Evolutionary conservation across 2,888 invertebrate species (phyloP).

Genomic region (Neocrepidodera transversa): DNA sequence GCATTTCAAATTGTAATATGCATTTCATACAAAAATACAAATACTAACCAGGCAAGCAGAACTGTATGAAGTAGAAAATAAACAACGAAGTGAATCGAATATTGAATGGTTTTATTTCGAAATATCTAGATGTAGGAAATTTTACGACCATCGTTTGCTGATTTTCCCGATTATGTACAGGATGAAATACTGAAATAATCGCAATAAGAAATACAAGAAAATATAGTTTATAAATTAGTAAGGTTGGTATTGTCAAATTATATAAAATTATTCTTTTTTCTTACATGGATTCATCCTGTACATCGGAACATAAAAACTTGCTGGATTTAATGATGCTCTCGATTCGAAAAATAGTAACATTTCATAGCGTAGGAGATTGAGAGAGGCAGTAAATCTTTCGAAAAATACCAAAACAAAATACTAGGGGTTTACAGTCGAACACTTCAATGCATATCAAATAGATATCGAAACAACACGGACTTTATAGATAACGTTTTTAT

Average conservation of each 20-base stretch:
- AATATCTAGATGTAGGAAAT: constrained; percentile 11
- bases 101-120: constrained; percentile 6
- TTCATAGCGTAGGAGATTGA: constrained; percentile 33
- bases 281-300: background rate
- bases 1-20: too few species aligned
- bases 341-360: constrained; percentile 29
- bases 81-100: constrained; percentile 2
- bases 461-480: constrained; percentile 32
- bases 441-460: constrained; percentile 44
- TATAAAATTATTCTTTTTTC: too few species aligned
- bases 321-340: constrained; percentile 27
- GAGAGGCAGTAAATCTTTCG: constrained; percentile 33
- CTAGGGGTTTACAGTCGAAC: constrained; percentile 37
- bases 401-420: constrained; percentile 37
- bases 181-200: background rate
- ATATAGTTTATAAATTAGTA: too few species aligned
- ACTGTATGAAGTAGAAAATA: constrained; percentile 1
- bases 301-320: background rate
- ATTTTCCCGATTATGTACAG: background rate
- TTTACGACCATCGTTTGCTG: background rate
- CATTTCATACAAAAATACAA: background rate
- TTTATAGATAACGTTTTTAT: constrained; percentile 31
- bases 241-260: too few species aligned
- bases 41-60: background rate
- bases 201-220: too few species aligned